These are phyloP conservation scores for Wiebesia pumilae DNA, from an alignment of 1,140 invertebrate species.

Conservation along the genomic window DNA sequence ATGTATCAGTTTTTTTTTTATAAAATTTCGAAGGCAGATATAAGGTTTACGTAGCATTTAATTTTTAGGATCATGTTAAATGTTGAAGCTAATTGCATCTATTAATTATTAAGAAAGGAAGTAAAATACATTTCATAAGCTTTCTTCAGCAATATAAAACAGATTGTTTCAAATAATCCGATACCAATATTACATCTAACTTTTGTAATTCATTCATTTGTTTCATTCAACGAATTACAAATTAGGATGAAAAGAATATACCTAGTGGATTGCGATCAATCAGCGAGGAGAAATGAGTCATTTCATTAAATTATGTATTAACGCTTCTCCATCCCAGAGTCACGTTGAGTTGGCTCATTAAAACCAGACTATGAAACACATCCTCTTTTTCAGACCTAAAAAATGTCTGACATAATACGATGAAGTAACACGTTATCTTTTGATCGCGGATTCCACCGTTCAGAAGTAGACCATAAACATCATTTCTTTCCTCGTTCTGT, in stretches of 20 bases:
- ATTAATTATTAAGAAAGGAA: too few species aligned
- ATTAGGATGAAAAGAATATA: slow-evolving; percentile 19
- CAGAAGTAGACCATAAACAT: slow-evolving; percentile 46
- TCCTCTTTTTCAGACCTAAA: slow-evolving; percentile 45
- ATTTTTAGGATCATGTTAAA: too few species aligned
- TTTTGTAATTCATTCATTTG: slow-evolving; percentile 2
- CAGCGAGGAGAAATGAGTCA: slow-evolving; percentile 32
- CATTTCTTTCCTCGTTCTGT: slow-evolving; percentile 7
- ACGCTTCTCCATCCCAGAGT: slow-evolving; percentile 18
- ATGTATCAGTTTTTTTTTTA: too few species aligned
- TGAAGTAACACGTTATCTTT: slow-evolving; percentile 48
- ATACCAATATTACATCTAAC: background rate
- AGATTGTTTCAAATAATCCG: background rate
- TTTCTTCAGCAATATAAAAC: too few species aligned
- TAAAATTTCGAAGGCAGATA: too few species aligned
- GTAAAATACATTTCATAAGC: too few species aligned
- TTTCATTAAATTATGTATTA: slow-evolving; percentile 51
- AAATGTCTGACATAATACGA: slow-evolving; percentile 48
- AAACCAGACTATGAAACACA: slow-evolving; percentile 46
- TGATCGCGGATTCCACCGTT: slow-evolving; percentile 44
- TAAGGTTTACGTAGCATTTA: too few species aligned
- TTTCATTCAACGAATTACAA: slow-evolving; percentile 1
- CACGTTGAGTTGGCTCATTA: slow-evolving; percentile 36
- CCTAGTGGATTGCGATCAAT: slow-evolving; percentile 19
- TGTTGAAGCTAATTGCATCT: too few species aligned